These are phyloP conservation scores for Chloroclysta siterata DNA, from an alignment of 2,888 invertebrate species.

Conservation along the genomic window DNA sequence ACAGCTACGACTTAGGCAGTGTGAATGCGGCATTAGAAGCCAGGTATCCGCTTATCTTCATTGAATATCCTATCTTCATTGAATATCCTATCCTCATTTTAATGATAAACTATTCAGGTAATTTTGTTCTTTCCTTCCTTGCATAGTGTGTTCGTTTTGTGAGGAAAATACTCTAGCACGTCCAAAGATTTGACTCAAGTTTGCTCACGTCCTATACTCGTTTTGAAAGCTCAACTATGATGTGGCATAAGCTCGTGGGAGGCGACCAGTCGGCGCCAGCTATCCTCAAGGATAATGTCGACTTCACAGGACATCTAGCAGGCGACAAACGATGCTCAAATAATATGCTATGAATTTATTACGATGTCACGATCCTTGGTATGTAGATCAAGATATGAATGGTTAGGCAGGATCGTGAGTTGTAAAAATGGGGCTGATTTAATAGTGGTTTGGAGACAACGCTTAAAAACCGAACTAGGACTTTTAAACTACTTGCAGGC, in stretches of 20 bases:
- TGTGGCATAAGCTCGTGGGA: constrained; percentile 17
- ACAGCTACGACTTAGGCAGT: too few species aligned
- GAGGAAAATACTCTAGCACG: background rate
- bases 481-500: too few species aligned
- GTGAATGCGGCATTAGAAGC: too few species aligned
- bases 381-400: background rate
- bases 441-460: too few species aligned
- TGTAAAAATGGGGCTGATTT: background rate
- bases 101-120: too few species aligned
- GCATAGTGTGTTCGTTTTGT: too few species aligned
- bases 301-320: constrained; percentile 13
- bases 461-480: too few species aligned
- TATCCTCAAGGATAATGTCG: constrained; percentile 19
- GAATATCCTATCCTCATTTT: too few species aligned
- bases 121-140: too few species aligned
- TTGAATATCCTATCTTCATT: too few species aligned
- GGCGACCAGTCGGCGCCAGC: constrained; percentile 24
- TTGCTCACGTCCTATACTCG: constrained; percentile 22
- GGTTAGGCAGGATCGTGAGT: background rate
- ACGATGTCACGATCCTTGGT: background rate
- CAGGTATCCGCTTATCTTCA: too few species aligned
- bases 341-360: constrained; percentile 6
- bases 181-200: constrained; percentile 8
- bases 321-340: background rate
- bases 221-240: constrained; percentile 19